A percentile compares a stretch with the other conserved stretches of the same genome.
phyloP scores from a whole-genome alignment of 1,140 invertebrate genomes.

The Achroia grisella region DNA sequence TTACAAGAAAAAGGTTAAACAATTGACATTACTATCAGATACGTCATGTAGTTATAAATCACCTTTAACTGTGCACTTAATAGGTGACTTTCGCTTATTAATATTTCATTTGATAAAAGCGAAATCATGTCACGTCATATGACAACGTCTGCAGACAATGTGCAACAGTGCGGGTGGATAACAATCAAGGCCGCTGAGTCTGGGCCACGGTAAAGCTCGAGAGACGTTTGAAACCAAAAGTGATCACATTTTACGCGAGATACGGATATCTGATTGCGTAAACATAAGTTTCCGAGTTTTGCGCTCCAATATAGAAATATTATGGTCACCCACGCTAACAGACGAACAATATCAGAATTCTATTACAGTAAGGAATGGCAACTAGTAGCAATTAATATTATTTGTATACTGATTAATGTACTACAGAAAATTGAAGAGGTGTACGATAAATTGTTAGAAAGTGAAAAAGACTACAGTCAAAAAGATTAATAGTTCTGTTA shows the following conservation, averaged over 20 bases:
- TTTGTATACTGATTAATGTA: not conserved
- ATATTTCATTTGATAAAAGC: conserved; percentile 59
- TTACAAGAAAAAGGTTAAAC: conserved; percentile 25
- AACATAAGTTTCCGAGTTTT: conserved; percentile 19
- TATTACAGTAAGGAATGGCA: conserved; percentile 1
- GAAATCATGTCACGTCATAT: conserved; percentile 48
- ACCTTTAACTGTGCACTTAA: conserved; percentile 4
- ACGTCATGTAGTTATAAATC: conserved; percentile 23
- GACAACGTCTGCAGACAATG: conserved; percentile 53
- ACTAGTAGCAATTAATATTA: conserved; percentile 2
- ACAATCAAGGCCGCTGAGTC: conserved; percentile 45
- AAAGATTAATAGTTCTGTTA: not conserved
- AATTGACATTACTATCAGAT: conserved; percentile 30
- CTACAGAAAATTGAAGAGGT: not conserved
- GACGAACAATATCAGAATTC: not conserved
- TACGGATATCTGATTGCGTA: conserved; percentile 32
- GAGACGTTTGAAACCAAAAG: conserved; percentile 63
- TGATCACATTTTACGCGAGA: conserved; percentile 45
- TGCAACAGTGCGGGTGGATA: conserved; percentile 40
- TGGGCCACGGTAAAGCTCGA: conserved; percentile 20
- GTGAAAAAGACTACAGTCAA: conserved; percentile 9
- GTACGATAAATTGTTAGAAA: conserved; percentile 12
- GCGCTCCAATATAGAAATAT: conserved; percentile 1
- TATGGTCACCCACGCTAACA: conserved; percentile 12
- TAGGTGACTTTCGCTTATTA: conserved; percentile 54